Percentiles rank a stretch among this genome's conserved stretches.
These are phyloP conservation scores for Drosophila conformis DNA, from an alignment of 2,888 invertebrate species.

Conservation along the genomic window DNA sequence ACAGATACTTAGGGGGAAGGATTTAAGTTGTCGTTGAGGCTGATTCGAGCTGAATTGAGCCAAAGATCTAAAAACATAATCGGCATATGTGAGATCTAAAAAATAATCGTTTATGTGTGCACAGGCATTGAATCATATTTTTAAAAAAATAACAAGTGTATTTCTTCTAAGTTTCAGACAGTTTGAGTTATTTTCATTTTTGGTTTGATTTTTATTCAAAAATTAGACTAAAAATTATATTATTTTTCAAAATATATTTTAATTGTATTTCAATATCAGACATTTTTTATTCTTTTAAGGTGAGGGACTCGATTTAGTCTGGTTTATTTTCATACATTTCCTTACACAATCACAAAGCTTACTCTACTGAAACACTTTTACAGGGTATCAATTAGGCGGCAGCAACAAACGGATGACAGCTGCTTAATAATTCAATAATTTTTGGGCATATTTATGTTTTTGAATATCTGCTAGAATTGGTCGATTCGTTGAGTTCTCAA, in stretches of 20 bases:
- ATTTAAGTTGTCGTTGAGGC: background rate
- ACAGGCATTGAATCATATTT: background rate
- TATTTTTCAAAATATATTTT: background rate
- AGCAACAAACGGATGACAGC: constrained; percentile 63
- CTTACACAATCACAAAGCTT: background rate
- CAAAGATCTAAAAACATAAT: background rate
- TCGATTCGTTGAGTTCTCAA: constrained; percentile 60
- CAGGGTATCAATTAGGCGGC: constrained; percentile 54
- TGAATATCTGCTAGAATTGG: constrained; percentile 54
- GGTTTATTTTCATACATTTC: background rate
- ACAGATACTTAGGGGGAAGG: background rate
- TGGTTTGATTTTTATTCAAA: background rate
- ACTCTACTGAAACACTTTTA: background rate
- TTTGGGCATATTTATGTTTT: constrained; percentile 57
- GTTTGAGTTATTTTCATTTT: background rate
- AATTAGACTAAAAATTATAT: background rate
- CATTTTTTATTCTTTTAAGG: background rate
- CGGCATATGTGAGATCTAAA: background rate
- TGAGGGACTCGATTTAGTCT: background rate
- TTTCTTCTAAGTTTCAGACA: background rate
- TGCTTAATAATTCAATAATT: constrained; percentile 57
- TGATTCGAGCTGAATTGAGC: background rate
- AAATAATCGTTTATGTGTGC: background rate
- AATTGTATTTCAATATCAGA: background rate
- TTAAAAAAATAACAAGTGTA: background rate